Percentiles rank a stretch among this genome's conserved stretches.
Evolutionary conservation across 2,113 vertebrate genomes (phyloP).

Genomic region (Gobio gobio): DNA sequence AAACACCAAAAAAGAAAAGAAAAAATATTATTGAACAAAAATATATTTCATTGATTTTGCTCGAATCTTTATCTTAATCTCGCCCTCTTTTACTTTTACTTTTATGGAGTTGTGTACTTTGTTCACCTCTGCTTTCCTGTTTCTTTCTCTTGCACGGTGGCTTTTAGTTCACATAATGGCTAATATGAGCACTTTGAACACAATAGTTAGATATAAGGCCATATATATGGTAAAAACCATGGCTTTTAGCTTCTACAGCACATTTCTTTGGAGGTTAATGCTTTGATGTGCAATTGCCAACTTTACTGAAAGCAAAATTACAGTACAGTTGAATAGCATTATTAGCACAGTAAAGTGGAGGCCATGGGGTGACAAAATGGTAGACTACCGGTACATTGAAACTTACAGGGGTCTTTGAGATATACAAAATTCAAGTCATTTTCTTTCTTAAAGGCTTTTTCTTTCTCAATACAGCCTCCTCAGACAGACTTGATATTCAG

Average conservation of each 20-base stretch:
- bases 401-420: background rate
- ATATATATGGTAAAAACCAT: background rate
- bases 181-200: background rate
- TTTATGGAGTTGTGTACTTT: too few relatives aligned
- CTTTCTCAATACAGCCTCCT: too few relatives aligned
- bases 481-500: too few relatives aligned
- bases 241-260: background rate
- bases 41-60: too few relatives aligned
- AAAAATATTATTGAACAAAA: too few relatives aligned
- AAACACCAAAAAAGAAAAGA: too few relatives aligned
- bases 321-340: background rate
- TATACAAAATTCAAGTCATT: background rate
- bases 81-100: too few relatives aligned
- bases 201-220: background rate
- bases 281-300: background rate
- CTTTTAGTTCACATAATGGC: constrained; percentile 9
- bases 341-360: constrained; percentile 6
- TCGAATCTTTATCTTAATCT: too few relatives aligned
- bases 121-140: background rate
- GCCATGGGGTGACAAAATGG: constrained; percentile 1
- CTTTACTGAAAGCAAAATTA: constrained; percentile 3
- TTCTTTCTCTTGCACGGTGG: background rate
- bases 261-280: background rate
- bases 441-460: too few relatives aligned
- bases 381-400: background rate